phyloP scores from a whole-genome alignment of 2,113 vertebrate species.

The Struthio camelus region DNA sequence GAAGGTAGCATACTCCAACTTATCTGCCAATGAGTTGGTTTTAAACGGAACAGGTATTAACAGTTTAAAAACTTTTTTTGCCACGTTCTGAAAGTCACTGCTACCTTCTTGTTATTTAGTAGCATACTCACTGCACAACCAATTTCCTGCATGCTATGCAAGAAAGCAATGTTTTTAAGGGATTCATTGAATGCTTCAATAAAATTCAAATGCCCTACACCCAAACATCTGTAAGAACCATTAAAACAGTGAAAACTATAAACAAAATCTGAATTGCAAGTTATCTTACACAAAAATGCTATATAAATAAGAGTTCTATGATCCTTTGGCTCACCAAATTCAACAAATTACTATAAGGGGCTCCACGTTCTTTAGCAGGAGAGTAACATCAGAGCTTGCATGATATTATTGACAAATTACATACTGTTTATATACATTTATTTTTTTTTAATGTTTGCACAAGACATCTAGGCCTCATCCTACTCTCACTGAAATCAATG shows the following conservation, averaged over 20 bases:
- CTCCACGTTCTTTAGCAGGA: background rate
- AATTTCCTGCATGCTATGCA: background rate
- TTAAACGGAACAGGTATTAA: background rate
- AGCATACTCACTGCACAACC: background rate
- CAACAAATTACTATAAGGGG: background rate
- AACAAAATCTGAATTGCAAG: background rate
- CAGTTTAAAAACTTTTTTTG: background rate
- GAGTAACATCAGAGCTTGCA: background rate
- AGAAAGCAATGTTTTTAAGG: background rate
- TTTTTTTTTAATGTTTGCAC: background rate
- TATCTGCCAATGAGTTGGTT: background rate
- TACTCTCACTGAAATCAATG: background rate
- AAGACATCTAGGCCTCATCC: background rate
- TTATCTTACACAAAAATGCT: background rate
- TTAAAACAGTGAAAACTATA: background rate
- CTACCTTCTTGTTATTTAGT: background rate
- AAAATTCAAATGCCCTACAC: background rate
- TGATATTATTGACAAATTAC: background rate
- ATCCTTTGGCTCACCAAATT: background rate
- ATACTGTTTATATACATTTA: background rate
- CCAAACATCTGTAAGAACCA: background rate
- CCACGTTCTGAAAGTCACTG: background rate
- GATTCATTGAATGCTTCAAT: background rate
- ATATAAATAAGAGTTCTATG: background rate
- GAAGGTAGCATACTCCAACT: fast-evolving